Evolutionary conservation across 1,140 invertebrate genomes (phyloP).

Genomic region (Cyclargus thomasi): DNA sequence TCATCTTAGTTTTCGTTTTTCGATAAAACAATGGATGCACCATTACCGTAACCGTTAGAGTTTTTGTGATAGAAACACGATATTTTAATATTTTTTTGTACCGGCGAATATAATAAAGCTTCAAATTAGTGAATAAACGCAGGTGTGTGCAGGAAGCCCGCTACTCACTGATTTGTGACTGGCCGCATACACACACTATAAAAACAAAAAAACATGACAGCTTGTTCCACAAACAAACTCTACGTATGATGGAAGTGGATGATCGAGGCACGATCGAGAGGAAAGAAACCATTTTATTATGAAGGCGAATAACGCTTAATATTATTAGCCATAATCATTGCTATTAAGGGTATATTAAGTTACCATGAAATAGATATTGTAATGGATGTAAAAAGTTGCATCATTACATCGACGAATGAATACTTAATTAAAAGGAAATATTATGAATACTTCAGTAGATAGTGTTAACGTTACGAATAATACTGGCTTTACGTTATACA

Average conservation of each 20-base stretch:
- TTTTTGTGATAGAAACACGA: slow-evolving; percentile 24
- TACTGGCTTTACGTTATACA: neutral
- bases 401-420: neutral
- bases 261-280: no score
- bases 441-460: neutral
- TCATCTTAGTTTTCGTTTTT: neutral
- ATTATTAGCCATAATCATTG: neutral
- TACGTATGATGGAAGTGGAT: no score
- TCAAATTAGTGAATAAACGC: slow-evolving; percentile 25
- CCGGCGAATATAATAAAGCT: slow-evolving; percentile 34
- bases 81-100: slow-evolving; percentile 31
- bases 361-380: neutral
- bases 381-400: neutral
- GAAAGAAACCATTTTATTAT: no score
- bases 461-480: neutral
- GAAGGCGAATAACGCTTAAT: neutral
- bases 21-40: slow-evolving; percentile 4
- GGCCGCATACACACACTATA: neutral
- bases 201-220: neutral
- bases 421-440: neutral
- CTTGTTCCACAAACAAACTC: no score
- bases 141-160: slow-evolving; percentile 25
- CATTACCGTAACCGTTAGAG: slow-evolving; percentile 19
- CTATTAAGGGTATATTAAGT: neutral
- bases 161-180: neutral